Conservation (phyloP, 2,888 invertebrate genomes). For the Cheilosia pagana region DNA sequence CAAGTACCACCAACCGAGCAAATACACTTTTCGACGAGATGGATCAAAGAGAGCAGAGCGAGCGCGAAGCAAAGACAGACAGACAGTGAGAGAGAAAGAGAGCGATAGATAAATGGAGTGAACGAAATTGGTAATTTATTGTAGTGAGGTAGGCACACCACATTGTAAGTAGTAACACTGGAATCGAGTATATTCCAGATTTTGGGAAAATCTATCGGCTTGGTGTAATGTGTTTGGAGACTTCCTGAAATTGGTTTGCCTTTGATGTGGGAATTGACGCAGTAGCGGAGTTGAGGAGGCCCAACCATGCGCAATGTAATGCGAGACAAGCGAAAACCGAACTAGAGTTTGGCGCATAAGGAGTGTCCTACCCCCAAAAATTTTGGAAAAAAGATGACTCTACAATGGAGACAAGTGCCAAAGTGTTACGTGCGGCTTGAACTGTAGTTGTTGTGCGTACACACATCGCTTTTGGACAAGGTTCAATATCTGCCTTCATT, state of each 20-base stretch:
- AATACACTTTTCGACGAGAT: constrained; percentile 14
- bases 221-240: not conserved
- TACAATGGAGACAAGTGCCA: constrained; percentile 36
- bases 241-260: not conserved
- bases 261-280: constrained; percentile 45
- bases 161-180: constrained; percentile 8
- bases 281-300: constrained; percentile 33
- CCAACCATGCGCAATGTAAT: constrained; percentile 53
- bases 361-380: constrained; percentile 56
- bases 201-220: constrained; percentile 6
- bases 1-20: not conserved
- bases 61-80: not conserved
- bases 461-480: constrained; percentile 15
- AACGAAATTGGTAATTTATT: constrained; percentile 5
- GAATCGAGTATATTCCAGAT: constrained; percentile 6
- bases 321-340: not conserved
- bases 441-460: not conserved
- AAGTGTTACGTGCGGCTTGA: constrained; percentile 16
- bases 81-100: constrained; percentile 3
- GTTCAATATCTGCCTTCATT: not conserved
- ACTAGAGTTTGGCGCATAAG: constrained; percentile 63
- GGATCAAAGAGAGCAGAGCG: constrained; percentile 21
- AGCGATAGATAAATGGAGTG: not conserved
- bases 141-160: constrained; percentile 43
- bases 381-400: constrained; percentile 24